These are phyloP conservation scores for Pseudomyrmex dendroicus DNA, from an alignment of 1,140 invertebrate species.

Conservation along the genomic window DNA sequence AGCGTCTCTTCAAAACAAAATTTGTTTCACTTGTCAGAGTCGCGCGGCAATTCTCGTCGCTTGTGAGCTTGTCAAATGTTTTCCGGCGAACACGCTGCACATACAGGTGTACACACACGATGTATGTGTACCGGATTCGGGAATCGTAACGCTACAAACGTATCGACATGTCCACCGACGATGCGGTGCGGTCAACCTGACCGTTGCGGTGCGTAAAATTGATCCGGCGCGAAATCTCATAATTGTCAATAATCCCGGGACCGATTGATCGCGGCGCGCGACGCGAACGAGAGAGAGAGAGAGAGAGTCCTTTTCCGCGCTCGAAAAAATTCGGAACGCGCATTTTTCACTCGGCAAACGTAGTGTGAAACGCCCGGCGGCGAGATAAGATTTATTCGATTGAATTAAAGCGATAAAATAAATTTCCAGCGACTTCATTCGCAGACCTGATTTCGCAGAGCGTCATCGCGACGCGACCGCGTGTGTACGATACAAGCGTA, in stretches of 20 bases:
- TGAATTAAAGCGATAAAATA: conserved; percentile 32
- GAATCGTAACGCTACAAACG: conserved; percentile 16
- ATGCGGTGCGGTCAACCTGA: conserved; percentile 45
- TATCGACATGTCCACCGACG: conserved; percentile 49
- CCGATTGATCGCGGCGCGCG: conserved; percentile 17
- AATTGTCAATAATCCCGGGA: conserved; percentile 47
- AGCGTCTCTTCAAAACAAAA: conserved; percentile 34
- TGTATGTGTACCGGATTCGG: not conserved
- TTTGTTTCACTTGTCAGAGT: conserved; percentile 44
- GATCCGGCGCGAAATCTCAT: conserved; percentile 51
- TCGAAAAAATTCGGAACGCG: conserved; percentile 1
- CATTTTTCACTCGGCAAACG: conserved; percentile 21
- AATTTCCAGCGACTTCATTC: conserved; percentile 25
- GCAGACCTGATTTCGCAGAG: conserved; percentile 21
- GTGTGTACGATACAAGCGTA: no score
- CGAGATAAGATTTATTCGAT: conserved; percentile 43
- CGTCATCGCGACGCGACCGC: conserved; percentile 1
- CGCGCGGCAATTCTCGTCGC: conserved; percentile 5
- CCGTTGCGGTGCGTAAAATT: conserved; percentile 43
- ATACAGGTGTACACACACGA: no score
- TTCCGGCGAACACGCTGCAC: conserved; percentile 25
- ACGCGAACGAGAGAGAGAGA: not conserved
- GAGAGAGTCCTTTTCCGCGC: not conserved
- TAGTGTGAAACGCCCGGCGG: not conserved
- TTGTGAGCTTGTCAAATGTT: conserved; percentile 52